Percentiles rank a stretch among this genome's conserved stretches.
Conservation (phyloP, 2,888 invertebrate species). For the Lepeophtheirus nordmannii region DNA sequence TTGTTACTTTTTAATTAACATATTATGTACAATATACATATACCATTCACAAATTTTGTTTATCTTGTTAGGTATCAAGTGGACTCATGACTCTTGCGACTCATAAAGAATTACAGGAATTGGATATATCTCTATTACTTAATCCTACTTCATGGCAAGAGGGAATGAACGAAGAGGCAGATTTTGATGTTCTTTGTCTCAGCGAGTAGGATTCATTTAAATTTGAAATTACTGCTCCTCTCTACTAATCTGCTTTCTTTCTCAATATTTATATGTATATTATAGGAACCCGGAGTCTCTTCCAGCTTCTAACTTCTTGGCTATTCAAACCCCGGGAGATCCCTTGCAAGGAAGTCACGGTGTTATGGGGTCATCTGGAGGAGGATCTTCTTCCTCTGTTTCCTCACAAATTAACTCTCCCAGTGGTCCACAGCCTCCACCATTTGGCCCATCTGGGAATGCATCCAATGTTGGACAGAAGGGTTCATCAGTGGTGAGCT, state of each 20-base stretch:
- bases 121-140: constrained; percentile 82
- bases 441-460: constrained; percentile 13
- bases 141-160: constrained; percentile 85
- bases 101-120: constrained; percentile 88
- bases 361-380: constrained; percentile 4
- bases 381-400: constrained; percentile 31
- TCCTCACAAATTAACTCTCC: constrained; percentile 35
- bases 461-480: not conserved
- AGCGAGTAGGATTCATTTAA: constrained; percentile 28
- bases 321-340: constrained; percentile 60
- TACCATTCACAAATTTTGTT: too few species aligned
- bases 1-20: too few species aligned
- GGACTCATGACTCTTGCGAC: constrained; percentile 82
- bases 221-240: not conserved
- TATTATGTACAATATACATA: too few species aligned
- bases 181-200: constrained; percentile 66
- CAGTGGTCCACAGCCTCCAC: constrained; percentile 14
- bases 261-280: too few species aligned
- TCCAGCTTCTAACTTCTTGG: constrained; percentile 67
- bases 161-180: constrained; percentile 59
- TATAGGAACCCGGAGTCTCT: too few species aligned
- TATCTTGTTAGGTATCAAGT: constrained; percentile 46
- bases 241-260: not conserved
- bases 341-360: constrained; percentile 29
- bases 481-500: constrained; percentile 16